These are phyloP conservation scores for Prionace glauca DNA, from an alignment of 2,797 vertebrate genomes.

Conservation along the genomic window DNA sequence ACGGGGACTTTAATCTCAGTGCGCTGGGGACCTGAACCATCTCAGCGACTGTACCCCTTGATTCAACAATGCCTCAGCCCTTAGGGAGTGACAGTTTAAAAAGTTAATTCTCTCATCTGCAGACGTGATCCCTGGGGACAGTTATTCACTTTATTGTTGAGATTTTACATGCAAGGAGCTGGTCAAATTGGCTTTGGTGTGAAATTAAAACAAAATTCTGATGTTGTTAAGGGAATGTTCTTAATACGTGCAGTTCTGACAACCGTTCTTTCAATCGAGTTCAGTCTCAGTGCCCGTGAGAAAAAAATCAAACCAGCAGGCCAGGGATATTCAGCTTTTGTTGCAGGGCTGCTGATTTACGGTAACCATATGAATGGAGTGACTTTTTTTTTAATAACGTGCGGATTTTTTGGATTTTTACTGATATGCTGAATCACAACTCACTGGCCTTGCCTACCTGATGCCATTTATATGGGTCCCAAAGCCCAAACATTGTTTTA, in stretches of 20 bases:
- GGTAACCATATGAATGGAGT: neutral
- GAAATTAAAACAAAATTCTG: neutral
- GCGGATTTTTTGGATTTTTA: neutral
- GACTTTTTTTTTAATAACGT: neutral
- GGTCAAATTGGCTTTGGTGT: neutral
- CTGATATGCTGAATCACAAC: neutral
- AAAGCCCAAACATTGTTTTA: neutral
- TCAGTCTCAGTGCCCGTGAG: neutral
- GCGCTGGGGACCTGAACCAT: neutral
- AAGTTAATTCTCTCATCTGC: conserved; percentile 34
- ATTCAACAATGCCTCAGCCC: neutral
- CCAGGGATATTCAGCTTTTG: neutral
- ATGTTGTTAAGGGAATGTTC: neutral
- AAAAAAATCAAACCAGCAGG: neutral
- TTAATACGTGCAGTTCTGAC: neutral
- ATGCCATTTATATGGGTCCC: neutral
- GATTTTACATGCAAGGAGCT: neutral
- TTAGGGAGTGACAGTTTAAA: neutral
- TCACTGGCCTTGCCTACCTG: neutral
- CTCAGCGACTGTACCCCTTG: neutral
- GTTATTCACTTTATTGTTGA: neutral
- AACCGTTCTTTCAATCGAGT: neutral
- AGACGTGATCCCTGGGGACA: neutral
- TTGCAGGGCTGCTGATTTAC: too few species aligned
- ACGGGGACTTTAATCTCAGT: neutral